A percentile compares a stretch with the other conserved stretches of the same genome.
phyloP scores from a whole-genome alignment of 2,797 vertebrate species.

The Phrynocephalus forsythii region DNA sequence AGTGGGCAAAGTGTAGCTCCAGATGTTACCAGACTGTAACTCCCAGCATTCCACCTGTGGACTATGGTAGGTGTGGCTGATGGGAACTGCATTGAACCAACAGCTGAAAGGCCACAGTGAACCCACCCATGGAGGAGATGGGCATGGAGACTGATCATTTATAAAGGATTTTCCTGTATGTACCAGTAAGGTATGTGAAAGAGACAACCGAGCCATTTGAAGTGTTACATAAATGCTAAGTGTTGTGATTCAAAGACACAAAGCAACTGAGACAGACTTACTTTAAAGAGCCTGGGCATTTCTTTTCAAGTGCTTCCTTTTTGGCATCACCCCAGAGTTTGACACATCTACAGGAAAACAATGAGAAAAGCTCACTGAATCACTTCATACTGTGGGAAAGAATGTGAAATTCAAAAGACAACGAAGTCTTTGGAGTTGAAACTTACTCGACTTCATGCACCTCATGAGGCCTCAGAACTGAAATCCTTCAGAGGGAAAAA shows the following conservation, averaged over 20 bases:
- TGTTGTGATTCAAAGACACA: neutral
- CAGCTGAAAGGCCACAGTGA: too few relatives aligned
- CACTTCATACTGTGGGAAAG: conserved; percentile 8
- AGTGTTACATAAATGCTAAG: neutral
- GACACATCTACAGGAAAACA: conserved; percentile 26
- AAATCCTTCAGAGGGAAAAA: conserved; percentile 47
- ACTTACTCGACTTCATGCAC: conserved; percentile 24
- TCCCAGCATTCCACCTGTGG: too few relatives aligned
- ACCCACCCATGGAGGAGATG: too few relatives aligned
- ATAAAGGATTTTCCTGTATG: neutral
- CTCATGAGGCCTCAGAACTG: conserved; percentile 48
- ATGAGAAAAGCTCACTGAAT: conserved; percentile 45
- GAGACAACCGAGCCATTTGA: neutral
- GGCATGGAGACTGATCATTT: neutral
- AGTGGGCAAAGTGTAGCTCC: too few relatives aligned
- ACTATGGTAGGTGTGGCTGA: too few relatives aligned
- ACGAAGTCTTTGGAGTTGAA: conserved; percentile 43
- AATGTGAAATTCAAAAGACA: conserved; percentile 51
- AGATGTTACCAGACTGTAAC: too few relatives aligned
- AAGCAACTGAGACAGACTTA: neutral
- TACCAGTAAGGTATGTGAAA: neutral
- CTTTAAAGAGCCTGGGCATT: conserved; percentile 26
- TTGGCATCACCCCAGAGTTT: neutral
- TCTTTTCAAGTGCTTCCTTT: conserved; percentile 13
- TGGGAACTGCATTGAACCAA: too few relatives aligned